Base-by-base conservation (phyloP, 37 sponge, comb jelly and placozoan genomes). In the Sycon ciliatum region DNA sequence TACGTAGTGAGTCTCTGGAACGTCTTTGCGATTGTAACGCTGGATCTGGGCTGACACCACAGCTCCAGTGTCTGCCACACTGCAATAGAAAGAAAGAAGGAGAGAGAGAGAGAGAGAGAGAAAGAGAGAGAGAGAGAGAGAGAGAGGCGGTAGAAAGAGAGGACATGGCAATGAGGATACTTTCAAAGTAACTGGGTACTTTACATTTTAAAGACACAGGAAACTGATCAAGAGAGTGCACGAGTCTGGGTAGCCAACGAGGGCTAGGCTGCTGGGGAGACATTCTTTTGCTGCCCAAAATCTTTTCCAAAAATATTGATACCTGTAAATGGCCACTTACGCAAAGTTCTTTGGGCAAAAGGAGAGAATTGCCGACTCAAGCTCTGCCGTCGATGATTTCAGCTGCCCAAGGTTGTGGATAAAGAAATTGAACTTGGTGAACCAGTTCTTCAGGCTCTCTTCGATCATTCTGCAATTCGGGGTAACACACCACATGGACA, bases 391-490 rank as follows among this genome's bases (percentile, higher is more conserved):
- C 22, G 36, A n/a, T 33, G 79, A 79, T 49, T 83, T 84, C 63
- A 82, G 68, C 65, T 92, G 93, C 9, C 85, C 93, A 16, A 92
- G 63, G 57, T 87, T 92, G 75, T 92, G 93, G 26, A 87, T 84
- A 78, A 92, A 88, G 69, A 92, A 92, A 75, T 92, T 92, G 71
- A 92, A 62, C 38, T 68, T 76, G 13, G 93, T 87, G 3, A 88
- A 65, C 56, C 81, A n/a, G 0, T 88, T 81, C 27, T 77, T 72
- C 34, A 87, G 74, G 39, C 93, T 92, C 46, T 72, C 85, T 35
- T 76, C 86, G 30, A 89, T 89, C 28, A 82, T 34, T 39, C 90
- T 89, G 34, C 18, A 79, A 4, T n/a, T n/a, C n/a, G n/a, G n/a
- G n/a, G n/a, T n/a, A n/a, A n/a, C n/a, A 60, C 31, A 60, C 9